A percentile compares a stretch with the other conserved stretches of the same genome.
Evolutionary conservation across 2,113 vertebrate species (phyloP).

Genomic region (Oriolus oriolus): DNA sequence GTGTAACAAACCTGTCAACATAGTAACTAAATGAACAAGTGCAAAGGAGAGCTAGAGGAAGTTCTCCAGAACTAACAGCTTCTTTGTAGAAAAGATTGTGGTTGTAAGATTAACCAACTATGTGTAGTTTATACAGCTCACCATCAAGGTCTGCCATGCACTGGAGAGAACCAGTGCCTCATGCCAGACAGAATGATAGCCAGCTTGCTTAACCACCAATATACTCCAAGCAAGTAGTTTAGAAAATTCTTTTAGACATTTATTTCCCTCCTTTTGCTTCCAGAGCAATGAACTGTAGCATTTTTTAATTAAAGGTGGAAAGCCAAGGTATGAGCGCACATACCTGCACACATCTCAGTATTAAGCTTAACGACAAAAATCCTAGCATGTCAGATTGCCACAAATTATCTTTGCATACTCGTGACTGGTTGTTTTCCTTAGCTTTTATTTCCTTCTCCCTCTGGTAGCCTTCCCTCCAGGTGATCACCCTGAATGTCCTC

Average conservation of each 20-base stretch:
- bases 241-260: conserved; percentile 37
- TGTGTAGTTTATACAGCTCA: not conserved
- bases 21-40: not conserved
- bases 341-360: not conserved
- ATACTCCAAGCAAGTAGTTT: not conserved
- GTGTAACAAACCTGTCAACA: not conserved
- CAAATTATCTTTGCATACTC: not conserved
- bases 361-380: not conserved
- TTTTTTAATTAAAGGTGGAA: conserved; percentile 35
- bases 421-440: not conserved
- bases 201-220: not conserved
- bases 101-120: not conserved
- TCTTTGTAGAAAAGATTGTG: not conserved
- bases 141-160: not conserved
- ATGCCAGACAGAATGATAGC: not conserved
- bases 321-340: not conserved
- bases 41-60: not conserved
- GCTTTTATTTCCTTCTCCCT: not conserved
- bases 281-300: conserved; percentile 47
- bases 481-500: not conserved
- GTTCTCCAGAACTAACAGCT: not conserved
- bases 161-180: conserved; percentile 45
- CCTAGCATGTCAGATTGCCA: not conserved
- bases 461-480: not conserved
- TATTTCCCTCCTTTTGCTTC: conserved; percentile 28